Percentiles rank a stretch among this genome's conserved stretches.
These are phyloP conservation scores for Platysteira castanea DNA, from an alignment of 2,113 vertebrate genomes.

Conservation along the genomic window DNA sequence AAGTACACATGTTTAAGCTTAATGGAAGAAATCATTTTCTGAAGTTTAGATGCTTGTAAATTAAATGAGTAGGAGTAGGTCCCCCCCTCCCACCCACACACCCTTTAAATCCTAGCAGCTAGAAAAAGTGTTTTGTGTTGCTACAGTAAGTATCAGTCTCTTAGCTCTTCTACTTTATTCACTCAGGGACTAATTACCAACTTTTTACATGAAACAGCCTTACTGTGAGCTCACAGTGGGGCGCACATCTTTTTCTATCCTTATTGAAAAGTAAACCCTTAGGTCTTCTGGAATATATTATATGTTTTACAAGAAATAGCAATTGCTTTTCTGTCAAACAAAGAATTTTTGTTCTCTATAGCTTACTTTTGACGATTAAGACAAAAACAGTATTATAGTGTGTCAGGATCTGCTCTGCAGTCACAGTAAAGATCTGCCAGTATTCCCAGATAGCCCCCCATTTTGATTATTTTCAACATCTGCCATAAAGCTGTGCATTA, in stretches of 20 bases:
- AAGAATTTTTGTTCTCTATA: slow-evolving; percentile 35
- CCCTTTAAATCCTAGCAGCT: slow-evolving; percentile 66
- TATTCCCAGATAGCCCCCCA: neutral
- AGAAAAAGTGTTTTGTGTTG: slow-evolving; percentile 48
- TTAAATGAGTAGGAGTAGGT: slow-evolving; percentile 33
- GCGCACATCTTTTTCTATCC: slow-evolving; percentile 69
- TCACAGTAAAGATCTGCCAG: neutral
- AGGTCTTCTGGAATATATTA: slow-evolving; percentile 92
- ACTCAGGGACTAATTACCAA: slow-evolving; percentile 99
- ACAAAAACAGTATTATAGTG: neutral
- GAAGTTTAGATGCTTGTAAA: slow-evolving; percentile 47
- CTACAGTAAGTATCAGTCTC: slow-evolving; percentile 70
- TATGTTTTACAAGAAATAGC: slow-evolving; percentile 77
- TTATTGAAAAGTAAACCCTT: slow-evolving; percentile 88
- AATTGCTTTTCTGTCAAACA: slow-evolving; percentile 45
- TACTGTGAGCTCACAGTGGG: slow-evolving; percentile 74
- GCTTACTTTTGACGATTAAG: slow-evolving; percentile 65
- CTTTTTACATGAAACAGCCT: slow-evolving; percentile 89
- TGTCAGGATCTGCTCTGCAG: slow-evolving; percentile 24
- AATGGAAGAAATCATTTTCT: slow-evolving; percentile 37
- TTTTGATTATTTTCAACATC: slow-evolving; percentile 10
- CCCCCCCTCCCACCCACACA: neutral
- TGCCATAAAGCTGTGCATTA: neutral
- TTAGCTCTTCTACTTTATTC: slow-evolving; percentile 87
- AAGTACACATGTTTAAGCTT: slow-evolving; percentile 45